Percentiles rank a stretch among this genome's conserved stretches.
These are phyloP conservation scores for Montipora foliosa DNA, from an alignment of 64 coral and sea anemone genomes.

Conservation along the genomic window DNA sequence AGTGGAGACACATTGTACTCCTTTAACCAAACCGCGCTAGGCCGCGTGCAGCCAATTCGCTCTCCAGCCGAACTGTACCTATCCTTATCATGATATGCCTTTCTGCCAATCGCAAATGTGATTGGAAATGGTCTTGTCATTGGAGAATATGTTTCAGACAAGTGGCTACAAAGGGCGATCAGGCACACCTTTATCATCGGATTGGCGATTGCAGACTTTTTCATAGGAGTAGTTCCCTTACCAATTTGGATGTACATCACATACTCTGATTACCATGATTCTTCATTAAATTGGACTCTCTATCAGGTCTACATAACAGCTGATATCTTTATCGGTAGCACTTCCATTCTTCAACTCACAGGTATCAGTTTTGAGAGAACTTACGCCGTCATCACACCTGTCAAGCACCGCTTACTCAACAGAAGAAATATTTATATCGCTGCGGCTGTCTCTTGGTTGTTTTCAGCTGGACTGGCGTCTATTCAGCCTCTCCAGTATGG, in stretches of 20 bases:
- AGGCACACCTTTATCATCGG: conserved; percentile 61
- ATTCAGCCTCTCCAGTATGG: conserved; percentile 69
- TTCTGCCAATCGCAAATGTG: conserved; percentile 10
- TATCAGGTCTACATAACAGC: conserved; percentile 77
- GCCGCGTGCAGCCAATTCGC: not conserved
- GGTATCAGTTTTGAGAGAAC: too few relatives aligned
- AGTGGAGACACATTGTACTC: not conserved
- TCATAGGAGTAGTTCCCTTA: conserved; percentile 48
- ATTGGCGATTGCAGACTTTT: conserved; percentile 51
- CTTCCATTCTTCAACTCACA: too few relatives aligned
- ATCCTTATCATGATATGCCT: conserved; percentile 13
- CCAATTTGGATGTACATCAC: conserved; percentile 66
- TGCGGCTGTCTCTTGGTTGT: too few relatives aligned
- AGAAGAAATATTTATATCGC: too few relatives aligned
- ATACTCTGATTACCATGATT: not conserved
- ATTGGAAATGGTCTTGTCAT: conserved; percentile 61
- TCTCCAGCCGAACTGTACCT: conserved; percentile 6
- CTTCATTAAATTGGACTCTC: not conserved
- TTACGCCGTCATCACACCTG: too few relatives aligned
- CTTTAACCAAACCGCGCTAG: not conserved
- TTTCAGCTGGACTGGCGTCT: conserved; percentile 30
- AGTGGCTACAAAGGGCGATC: conserved; percentile 8
- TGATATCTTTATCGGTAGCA: conserved; percentile 56
- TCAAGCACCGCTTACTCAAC: too few relatives aligned
- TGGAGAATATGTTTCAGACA: conserved; percentile 33